These are phyloP conservation scores for Sarcophaga carnaria DNA, from an alignment of 2,888 invertebrate species.

Conservation along the genomic window DNA sequence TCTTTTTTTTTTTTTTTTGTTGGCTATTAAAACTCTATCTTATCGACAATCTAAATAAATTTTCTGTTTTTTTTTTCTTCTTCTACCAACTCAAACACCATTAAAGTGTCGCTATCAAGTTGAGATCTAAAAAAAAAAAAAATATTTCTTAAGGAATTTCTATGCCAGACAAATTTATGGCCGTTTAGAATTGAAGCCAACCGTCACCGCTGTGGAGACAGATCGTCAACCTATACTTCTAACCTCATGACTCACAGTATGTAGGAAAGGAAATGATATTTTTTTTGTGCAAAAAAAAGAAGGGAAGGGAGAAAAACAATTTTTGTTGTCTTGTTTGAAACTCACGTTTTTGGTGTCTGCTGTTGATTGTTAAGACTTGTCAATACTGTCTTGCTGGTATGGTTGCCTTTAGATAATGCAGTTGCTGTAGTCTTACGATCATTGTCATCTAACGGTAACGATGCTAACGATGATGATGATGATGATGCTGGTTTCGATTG, in stretches of 20 bases:
- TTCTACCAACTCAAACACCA: conserved; percentile 14
- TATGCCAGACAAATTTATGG: conserved; percentile 60
- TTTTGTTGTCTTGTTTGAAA: conserved; percentile 54
- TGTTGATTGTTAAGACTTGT: conserved; percentile 65
- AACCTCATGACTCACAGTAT: conserved; percentile 66
- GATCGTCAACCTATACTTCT: conserved; percentile 26
- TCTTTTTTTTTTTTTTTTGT: conserved; percentile 69
- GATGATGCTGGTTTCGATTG: conserved; percentile 66
- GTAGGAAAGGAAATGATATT: conserved; percentile 68
- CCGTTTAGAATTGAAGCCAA: conserved; percentile 31
- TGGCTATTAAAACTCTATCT: conserved; percentile 34
- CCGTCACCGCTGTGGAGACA: background rate
- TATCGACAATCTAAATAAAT: conserved; percentile 24
- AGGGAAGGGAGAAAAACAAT: background rate
- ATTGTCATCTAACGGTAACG: conserved; percentile 45
- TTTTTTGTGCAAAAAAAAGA: background rate
- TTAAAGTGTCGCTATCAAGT: conserved; percentile 51
- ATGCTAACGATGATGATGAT: conserved; percentile 55
- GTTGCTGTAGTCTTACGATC: conserved; percentile 42
- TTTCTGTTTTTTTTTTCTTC: background rate
- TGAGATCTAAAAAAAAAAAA: conserved; percentile 41
- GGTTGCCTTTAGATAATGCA: conserved; percentile 25
- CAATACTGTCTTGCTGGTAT: conserved; percentile 49
- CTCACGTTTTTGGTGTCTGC: conserved; percentile 79
- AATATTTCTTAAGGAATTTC: conserved; percentile 51